phyloP scores from a whole-genome alignment of 2,113 vertebrate genomes.

The Pelecanoides urinatrix region DNA sequence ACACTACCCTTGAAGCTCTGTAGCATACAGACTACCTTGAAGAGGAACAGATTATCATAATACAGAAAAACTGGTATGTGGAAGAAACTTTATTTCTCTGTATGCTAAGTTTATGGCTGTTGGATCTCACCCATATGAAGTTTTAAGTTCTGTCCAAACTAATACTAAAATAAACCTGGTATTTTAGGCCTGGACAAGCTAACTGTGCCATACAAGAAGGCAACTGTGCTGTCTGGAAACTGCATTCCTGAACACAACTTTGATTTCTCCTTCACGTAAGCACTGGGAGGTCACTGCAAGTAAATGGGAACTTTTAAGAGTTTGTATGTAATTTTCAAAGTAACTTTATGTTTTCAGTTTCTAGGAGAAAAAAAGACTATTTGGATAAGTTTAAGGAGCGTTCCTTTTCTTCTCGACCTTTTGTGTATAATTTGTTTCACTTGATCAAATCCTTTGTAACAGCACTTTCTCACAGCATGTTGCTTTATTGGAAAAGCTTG shows the following conservation, averaged over 20 bases:
- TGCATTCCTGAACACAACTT: not conserved
- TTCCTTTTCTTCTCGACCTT: not conserved
- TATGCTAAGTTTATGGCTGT: not conserved
- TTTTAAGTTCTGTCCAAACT: not conserved
- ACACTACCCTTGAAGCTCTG: not conserved
- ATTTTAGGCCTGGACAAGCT: not conserved
- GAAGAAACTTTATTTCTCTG: not conserved
- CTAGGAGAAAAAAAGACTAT: not conserved
- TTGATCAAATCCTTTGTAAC: not conserved
- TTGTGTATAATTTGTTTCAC: not conserved
- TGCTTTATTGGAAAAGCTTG: fast-evolving
- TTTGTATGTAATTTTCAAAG: not conserved
- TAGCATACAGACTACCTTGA: not conserved
- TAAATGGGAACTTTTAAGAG: not conserved
- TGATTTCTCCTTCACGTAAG: not conserved
- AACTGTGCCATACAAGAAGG: not conserved
- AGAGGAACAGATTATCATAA: not conserved
- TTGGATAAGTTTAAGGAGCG: not conserved
- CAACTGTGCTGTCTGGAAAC: not conserved
- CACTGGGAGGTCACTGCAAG: not conserved
- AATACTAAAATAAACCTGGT: not conserved
- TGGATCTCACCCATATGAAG: not conserved
- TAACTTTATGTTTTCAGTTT: not conserved
- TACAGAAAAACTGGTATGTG: not conserved
- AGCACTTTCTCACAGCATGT: not conserved